A percentile compares a stretch with the other conserved stretches of the same genome.
Evolutionary conservation across 2,113 vertebrate genomes (phyloP).

Genomic region (Alethe diademata): DNA sequence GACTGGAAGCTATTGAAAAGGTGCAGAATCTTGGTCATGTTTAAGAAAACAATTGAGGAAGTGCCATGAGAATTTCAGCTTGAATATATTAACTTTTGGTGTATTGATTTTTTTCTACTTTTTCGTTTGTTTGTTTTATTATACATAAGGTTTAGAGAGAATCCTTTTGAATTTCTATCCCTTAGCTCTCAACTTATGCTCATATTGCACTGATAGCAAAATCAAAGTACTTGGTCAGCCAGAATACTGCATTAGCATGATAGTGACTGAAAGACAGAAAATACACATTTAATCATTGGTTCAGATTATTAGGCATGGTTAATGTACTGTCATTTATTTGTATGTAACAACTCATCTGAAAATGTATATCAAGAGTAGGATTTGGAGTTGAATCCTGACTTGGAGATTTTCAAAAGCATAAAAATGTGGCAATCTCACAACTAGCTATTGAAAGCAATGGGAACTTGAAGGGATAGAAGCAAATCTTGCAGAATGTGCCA

Average conservation of each 20-base stretch:
- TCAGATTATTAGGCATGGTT: neutral
- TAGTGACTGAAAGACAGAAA: neutral
- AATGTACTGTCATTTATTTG: neutral
- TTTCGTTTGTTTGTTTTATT: neutral
- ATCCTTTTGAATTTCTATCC: neutral
- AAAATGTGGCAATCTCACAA: neutral
- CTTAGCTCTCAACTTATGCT: neutral
- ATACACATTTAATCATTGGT: neutral
- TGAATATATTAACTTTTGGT: neutral
- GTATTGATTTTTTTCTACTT: neutral
- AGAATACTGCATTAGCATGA: neutral
- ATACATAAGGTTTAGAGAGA: neutral
- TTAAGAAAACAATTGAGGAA: neutral
- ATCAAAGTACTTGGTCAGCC: neutral
- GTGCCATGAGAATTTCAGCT: neutral
- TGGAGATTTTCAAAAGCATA: neutral
- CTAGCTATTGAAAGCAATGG: neutral
- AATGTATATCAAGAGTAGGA: neutral
- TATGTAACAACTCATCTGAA: neutral
- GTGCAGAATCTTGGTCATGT: neutral
- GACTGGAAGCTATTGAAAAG: neutral
- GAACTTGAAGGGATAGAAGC: neutral
- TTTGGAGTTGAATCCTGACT: neutral
- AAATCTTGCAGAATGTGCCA: neutral
- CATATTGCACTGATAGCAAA: neutral